These are phyloP conservation scores for Clusia tigrina DNA, from an alignment of 2,888 invertebrate species.

Conservation along the genomic window DNA sequence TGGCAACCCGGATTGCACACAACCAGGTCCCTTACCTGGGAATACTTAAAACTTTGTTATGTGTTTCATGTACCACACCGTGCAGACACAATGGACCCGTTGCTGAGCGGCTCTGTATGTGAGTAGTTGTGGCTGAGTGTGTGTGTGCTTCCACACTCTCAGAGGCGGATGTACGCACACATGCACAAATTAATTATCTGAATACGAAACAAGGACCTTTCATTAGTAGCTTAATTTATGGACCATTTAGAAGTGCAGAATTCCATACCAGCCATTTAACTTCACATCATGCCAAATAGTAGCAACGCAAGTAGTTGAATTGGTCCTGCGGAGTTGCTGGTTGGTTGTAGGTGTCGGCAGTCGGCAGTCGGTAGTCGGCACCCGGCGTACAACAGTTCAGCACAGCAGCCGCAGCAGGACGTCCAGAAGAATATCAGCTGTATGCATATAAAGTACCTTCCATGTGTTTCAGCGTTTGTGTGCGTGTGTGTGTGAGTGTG, in stretches of 20 bases:
- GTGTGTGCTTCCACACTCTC: not conserved
- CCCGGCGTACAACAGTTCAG: not conserved
- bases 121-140: not conserved
- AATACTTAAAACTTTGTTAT: slow-evolving; percentile 6
- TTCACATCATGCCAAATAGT: not conserved
- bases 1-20: not conserved
- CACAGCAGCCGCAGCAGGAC: not conserved
- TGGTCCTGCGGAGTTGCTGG: too few species aligned
- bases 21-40: not conserved
- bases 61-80: too few species aligned
- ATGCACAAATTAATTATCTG: slow-evolving; percentile 11
- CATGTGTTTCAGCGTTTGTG: too few species aligned
- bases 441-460: not conserved
- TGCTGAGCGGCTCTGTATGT: too few species aligned
- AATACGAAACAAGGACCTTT: slow-evolving; percentile 3
- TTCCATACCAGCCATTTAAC: slow-evolving; percentile 9
- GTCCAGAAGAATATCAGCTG: not conserved
- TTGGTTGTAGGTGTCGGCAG: too few species aligned
- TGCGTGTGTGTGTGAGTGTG: not conserved
- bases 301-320: not conserved
- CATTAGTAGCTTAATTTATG: slow-evolving; percentile 11
- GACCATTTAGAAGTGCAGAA: not conserved
- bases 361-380: too few species aligned
- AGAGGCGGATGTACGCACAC: slow-evolving; percentile 2
- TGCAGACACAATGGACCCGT: not conserved